phyloP scores from a whole-genome alignment of 2,797 vertebrate genomes.

The Takifugu rubripes region DNA sequence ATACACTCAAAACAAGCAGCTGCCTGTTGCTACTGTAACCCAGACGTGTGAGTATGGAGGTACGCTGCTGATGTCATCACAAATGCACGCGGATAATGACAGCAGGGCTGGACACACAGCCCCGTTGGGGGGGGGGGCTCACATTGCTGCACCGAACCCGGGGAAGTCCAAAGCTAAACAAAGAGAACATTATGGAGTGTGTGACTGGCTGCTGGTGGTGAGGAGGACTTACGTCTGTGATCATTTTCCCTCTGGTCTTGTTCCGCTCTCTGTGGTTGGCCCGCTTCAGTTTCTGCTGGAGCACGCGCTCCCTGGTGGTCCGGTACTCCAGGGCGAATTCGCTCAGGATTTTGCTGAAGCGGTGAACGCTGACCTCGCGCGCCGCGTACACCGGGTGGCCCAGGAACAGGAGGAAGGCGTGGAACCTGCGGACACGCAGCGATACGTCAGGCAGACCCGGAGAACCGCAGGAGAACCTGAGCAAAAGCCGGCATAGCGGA shows the following conservation, averaged over 20 bases:
- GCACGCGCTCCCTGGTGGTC: conserved; percentile 91
- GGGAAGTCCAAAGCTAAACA: conserved; percentile 41
- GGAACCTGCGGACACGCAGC: conserved; percentile 78
- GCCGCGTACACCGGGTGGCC: conserved; percentile 89
- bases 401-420: conserved; percentile 94
- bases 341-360: conserved; percentile 93
- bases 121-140: conserved; percentile 26
- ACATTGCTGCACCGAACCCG: conserved; percentile 33
- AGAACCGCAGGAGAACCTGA: too few species aligned
- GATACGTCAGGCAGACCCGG: too few species aligned
- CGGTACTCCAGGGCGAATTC: conserved; percentile 97
- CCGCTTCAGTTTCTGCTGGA: conserved; percentile 96
- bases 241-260: conserved; percentile 99
- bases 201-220: conserved; percentile 20
- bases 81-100: conserved; percentile 30
- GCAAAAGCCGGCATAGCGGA: conserved; percentile 37
- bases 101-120: conserved; percentile 32
- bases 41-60: conserved; percentile 42
- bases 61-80: conserved; percentile 51
- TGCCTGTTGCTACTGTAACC: conserved; percentile 67
- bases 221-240: conserved; percentile 90
- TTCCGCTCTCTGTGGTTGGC: conserved; percentile 96
- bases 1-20: conserved; percentile 55
- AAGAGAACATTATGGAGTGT: conserved; percentile 31
- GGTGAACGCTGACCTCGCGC: conserved; percentile 92